Evolutionary conservation across 1,140 invertebrate genomes (phyloP).

Genomic region (Drosophila bocki): DNA sequence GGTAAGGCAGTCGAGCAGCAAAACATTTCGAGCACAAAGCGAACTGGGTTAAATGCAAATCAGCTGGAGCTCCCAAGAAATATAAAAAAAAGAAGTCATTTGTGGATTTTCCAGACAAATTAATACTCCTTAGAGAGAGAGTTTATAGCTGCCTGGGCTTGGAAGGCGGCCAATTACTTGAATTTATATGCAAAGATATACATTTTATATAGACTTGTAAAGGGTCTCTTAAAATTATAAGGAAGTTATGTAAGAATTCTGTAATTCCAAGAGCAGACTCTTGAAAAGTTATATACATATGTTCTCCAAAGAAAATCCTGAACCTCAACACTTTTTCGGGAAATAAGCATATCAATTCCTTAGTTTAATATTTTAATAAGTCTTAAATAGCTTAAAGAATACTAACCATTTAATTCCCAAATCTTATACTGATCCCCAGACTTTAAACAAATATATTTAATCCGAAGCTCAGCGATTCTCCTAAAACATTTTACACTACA

Average conservation of each 20-base stretch:
- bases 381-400: background rate
- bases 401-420: background rate
- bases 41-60: slow-evolving; percentile 71
- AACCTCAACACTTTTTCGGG: no score
- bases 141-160: background rate
- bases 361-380: no score
- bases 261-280: no score
- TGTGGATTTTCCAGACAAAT: slow-evolving; percentile 31
- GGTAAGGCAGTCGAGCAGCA: background rate
- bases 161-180: slow-evolving; percentile 6
- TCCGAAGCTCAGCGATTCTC: background rate
- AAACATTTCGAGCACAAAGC: slow-evolving; percentile 17
- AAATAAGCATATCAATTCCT: no score
- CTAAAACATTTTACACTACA: background rate
- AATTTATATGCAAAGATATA: background rate
- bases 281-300: no score
- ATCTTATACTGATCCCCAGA: background rate
- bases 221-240: background rate
- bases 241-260: no score
- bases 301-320: no score
- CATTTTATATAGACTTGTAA: background rate
- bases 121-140: slow-evolving; percentile 13
- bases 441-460: no score
- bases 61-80: slow-evolving; percentile 17
- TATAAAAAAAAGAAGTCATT: slow-evolving; percentile 5